phyloP scores from a whole-genome alignment of 2,888 invertebrate species.

The Cyclophora punctaria region DNA sequence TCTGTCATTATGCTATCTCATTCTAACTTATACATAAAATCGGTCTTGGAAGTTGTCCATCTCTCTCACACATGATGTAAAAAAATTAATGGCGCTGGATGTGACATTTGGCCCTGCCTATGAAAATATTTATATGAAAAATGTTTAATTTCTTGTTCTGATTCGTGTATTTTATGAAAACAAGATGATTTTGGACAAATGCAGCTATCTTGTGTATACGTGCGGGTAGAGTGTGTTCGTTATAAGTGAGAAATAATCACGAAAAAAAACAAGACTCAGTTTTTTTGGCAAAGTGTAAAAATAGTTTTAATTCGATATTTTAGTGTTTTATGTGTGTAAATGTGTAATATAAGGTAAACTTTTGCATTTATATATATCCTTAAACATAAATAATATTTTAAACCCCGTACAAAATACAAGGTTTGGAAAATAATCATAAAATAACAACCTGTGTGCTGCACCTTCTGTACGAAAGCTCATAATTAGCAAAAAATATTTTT shows the following conservation, averaged over 20 bases:
- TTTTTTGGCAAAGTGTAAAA: slow-evolving; percentile 15
- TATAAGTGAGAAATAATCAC: no score
- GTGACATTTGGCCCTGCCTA: slow-evolving; percentile 53
- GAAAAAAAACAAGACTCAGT: slow-evolving; percentile 11
- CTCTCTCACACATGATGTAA: slow-evolving; percentile 36
- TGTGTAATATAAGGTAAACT: no score
- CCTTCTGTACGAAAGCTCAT: no score
- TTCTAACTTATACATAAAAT: slow-evolving; percentile 12
- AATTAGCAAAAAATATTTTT: no score
- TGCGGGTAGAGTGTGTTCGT: no score
- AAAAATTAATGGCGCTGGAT: slow-evolving; percentile 58
- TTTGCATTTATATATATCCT: no score
- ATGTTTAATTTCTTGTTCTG: slow-evolving; percentile 32
- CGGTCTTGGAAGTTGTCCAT: slow-evolving; percentile 15
- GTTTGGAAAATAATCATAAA: no score
- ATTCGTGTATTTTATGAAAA: slow-evolving; percentile 47
- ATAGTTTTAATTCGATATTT: no score
- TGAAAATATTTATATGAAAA: slow-evolving; percentile 35
- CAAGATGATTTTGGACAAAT: slow-evolving; percentile 25
- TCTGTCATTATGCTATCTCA: slow-evolving; percentile 25
- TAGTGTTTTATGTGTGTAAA: no score
- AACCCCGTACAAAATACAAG: no score
- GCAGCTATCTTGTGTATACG: slow-evolving; percentile 5
- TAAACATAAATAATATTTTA: background rate
- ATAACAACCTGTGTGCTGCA: no score